Evolutionary conservation across 2,113 vertebrate genomes (phyloP).

Genomic region (Oreocharis arfaki): DNA sequence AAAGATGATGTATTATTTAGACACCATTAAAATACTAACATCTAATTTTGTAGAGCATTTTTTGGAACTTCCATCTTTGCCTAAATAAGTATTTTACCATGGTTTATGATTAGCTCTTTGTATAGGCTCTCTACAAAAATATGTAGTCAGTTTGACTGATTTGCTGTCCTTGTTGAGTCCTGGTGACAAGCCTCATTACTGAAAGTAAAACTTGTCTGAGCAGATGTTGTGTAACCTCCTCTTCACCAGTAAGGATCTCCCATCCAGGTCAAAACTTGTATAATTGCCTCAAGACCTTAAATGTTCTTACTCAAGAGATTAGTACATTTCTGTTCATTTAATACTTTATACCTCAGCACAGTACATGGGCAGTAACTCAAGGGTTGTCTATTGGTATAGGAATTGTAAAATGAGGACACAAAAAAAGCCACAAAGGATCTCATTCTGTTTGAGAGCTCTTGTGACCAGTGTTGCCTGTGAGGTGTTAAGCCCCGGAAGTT

Average conservation of each 20-base stretch:
- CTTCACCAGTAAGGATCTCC: not conserved
- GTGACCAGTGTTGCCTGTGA: not conserved
- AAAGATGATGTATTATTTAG: slow-evolving; percentile 66
- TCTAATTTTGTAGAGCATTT: slow-evolving; percentile 1
- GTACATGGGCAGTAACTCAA: not conserved
- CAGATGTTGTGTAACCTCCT: not conserved
- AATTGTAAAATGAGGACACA: not conserved
- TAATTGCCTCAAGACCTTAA: not conserved
- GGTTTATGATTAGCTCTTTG: not conserved
- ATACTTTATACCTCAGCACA: not conserved
- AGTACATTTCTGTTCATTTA: not conserved
- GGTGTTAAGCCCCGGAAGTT: not conserved
- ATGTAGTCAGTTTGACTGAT: not conserved
- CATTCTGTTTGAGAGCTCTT: not conserved
- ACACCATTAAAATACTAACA: slow-evolving; percentile 62
- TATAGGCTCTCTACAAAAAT: not conserved
- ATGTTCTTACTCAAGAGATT: not conserved
- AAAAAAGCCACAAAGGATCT: not conserved
- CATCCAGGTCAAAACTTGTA: not conserved
- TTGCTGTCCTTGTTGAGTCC: not conserved
- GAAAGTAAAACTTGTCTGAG: not conserved
- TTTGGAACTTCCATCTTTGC: not conserved
- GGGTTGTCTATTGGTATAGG: not conserved
- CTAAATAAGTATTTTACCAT: not conserved
- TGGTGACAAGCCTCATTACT: not conserved